Conservation (phyloP, 2,888 invertebrate species). For the Chrysolina haemoptera region DNA sequence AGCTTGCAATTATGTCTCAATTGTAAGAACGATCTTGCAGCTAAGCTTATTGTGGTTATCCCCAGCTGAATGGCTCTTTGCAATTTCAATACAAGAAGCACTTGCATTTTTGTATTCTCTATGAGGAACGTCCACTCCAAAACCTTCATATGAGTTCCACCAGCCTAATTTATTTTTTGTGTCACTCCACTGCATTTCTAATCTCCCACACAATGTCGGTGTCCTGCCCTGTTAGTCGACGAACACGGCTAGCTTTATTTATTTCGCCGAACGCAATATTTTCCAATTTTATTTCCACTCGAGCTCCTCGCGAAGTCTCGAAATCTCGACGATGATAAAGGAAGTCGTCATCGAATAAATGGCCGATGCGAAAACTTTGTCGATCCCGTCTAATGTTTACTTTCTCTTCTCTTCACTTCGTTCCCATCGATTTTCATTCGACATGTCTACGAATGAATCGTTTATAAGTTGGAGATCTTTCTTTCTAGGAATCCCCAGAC, state of each 20-base stretch:
- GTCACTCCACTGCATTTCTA: no score
- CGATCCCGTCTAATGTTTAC: conserved; percentile 38
- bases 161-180: no score
- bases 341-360: conserved; percentile 35
- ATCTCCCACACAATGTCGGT: not conserved
- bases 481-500: conserved; percentile 2
- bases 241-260: not conserved
- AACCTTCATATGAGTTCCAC: no score
- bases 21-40: no score
- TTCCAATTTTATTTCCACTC: conserved; percentile 3
- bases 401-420: conserved; percentile 30
- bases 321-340: conserved; percentile 12
- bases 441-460: conserved; percentile 18
- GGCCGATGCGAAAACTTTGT: conserved; percentile 38
- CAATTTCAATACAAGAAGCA: no score
- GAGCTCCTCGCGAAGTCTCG: not conserved
- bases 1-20: no score
- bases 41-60: no score
- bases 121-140: no score
- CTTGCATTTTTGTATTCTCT: no score
- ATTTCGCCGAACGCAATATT: conserved; percentile 4
- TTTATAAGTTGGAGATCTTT: not conserved
- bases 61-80: no score
- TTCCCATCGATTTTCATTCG: conserved; percentile 37
- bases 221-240: not conserved